phyloP scores from a whole-genome alignment of 2,888 invertebrate species.

The Papilio protenor region DNA sequence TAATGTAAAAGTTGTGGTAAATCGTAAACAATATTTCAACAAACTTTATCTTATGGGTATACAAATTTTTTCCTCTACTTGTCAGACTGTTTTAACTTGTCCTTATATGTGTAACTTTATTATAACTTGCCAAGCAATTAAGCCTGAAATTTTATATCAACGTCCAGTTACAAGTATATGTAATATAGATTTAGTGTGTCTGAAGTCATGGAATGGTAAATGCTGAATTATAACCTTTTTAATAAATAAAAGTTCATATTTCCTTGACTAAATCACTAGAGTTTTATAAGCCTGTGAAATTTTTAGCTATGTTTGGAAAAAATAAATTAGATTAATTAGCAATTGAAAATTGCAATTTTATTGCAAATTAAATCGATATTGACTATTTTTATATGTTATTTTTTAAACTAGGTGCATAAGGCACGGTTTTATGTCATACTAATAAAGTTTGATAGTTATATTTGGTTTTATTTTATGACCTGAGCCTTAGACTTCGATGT shows the following conservation, averaged over 20 bases:
- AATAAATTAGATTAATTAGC: conserved; percentile 35
- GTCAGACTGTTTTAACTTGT: neutral
- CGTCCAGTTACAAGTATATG: conserved; percentile 42
- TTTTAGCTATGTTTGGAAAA: conserved; percentile 14
- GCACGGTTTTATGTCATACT: conserved; percentile 42
- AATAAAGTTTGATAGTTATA: conserved; percentile 46
- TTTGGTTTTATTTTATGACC: conserved; percentile 7
- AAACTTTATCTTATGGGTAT: neutral
- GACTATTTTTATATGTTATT: conserved; percentile 46
- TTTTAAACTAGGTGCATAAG: conserved; percentile 40
- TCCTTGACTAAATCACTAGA: neutral
- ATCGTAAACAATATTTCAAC: neutral
- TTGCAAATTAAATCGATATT: conserved; percentile 40
- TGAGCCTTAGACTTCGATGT: neutral
- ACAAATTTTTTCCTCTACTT: no score
- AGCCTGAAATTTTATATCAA: conserved; percentile 38
- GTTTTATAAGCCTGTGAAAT: conserved; percentile 31
- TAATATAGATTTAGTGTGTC: conserved; percentile 30
- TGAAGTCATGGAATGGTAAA: neutral
- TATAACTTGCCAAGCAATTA: conserved; percentile 44
- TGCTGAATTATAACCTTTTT: neutral
- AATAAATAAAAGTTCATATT: neutral
- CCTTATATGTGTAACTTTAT: conserved; percentile 20
- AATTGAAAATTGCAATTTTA: conserved; percentile 45
- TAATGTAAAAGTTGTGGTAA: neutral